Conservation (phyloP, 2,888 invertebrate species). For the Eupithecia subumbrata region DNA sequence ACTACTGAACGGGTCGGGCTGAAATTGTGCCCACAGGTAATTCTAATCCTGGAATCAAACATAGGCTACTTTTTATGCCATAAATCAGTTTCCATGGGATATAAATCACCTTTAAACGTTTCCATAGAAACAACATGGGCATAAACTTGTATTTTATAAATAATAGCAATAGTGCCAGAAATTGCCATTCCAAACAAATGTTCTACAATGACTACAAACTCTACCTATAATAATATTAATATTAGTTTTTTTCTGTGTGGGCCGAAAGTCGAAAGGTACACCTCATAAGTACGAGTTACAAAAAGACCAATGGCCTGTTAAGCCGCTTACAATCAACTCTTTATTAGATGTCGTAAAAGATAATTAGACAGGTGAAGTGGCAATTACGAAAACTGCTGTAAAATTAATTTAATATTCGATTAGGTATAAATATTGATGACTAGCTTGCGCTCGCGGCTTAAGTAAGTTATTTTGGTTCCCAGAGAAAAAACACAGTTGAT, state of each 20-base stretch:
- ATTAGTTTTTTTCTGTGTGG: conserved; percentile 21
- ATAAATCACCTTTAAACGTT: no score
- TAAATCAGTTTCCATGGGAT: no score
- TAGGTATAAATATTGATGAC: conserved; percentile 40
- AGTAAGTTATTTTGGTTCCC: not conserved
- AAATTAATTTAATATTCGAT: conserved; percentile 37
- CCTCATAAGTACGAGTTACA: conserved; percentile 3
- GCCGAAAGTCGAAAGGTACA: conserved; percentile 13
- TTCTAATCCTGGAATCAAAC: no score
- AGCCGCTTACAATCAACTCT: conserved; percentile 33
- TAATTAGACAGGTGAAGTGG: conserved; percentile 37
- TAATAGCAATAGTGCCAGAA: not conserved
- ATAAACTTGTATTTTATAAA: no score
- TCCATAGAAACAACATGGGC: no score
- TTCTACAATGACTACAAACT: not conserved
- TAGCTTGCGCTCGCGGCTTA: not conserved
- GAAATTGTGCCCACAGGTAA: no score
- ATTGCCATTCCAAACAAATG: not conserved
- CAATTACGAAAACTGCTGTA: conserved; percentile 35
- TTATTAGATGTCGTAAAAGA: conserved; percentile 31
- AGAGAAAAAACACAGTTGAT: not conserved
- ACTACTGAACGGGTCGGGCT: no score
- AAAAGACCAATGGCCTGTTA: conserved; percentile 27
- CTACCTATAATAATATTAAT: not conserved
- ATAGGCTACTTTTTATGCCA: no score